Evolutionary conservation across 2,888 invertebrate species (phyloP).

Genomic region (Mellilla xanthometata): DNA sequence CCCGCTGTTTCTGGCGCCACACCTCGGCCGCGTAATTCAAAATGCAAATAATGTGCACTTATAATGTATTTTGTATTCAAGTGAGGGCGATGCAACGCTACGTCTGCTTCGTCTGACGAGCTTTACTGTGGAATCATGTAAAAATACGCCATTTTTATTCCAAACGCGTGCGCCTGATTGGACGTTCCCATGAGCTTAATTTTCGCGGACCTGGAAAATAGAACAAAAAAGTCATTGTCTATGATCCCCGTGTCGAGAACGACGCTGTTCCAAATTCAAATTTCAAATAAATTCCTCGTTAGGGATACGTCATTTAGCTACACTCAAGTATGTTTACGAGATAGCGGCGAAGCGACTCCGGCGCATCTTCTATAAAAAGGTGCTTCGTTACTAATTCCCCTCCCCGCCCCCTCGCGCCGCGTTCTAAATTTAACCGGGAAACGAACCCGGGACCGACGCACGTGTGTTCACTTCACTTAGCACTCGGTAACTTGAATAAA

Average conservation of each 20-base stretch:
- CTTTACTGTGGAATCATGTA: conserved; percentile 80
- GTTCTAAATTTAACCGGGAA: conserved; percentile 74
- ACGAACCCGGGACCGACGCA: conserved; percentile 62
- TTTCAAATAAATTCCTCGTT: conserved; percentile 22
- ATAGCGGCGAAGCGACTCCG: conserved; percentile 45
- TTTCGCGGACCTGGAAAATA: conserved; percentile 55
- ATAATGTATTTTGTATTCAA: conserved; percentile 78
- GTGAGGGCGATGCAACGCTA: conserved; percentile 56
- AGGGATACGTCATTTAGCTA: conserved; percentile 32
- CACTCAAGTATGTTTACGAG: conserved; percentile 36
- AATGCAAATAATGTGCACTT: conserved; percentile 79
- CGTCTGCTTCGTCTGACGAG: conserved; percentile 58
- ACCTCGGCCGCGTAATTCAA: conserved; percentile 74
- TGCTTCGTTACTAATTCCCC: conserved; percentile 65
- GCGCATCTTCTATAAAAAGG: conserved; percentile 77
- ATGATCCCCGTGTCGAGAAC: conserved; percentile 35
- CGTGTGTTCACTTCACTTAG: conserved; percentile 76
- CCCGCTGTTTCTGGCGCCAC: conserved; percentile 46
- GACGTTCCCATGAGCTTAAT: conserved; percentile 79
- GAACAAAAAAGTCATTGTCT: conserved; percentile 37
- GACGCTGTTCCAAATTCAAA: conserved; percentile 36
- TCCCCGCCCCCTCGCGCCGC: conserved; percentile 39
- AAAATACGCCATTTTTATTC: conserved; percentile 77
- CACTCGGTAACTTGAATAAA: conserved; percentile 68
- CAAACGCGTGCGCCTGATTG: conserved; percentile 67